Evolutionary conservation across 2,797 vertebrate genomes (phyloP).

Genomic region (Sebastes reedi): DNA sequence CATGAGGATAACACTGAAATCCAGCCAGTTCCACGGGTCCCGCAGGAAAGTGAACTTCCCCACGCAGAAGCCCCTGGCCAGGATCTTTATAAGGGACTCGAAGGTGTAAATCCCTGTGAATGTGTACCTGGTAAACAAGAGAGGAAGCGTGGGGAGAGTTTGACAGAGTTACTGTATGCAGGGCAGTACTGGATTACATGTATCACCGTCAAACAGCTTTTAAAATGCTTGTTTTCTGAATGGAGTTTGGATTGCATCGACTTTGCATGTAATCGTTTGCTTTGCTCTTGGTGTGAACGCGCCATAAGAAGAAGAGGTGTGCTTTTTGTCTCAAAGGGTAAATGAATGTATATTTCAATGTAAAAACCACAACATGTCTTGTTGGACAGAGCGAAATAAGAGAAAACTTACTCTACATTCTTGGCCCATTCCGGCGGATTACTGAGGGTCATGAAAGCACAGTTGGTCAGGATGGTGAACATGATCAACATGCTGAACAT

Average conservation of each 20-base stretch:
- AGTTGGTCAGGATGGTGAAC: slow-evolving; percentile 99
- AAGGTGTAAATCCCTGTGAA: slow-evolving; percentile 99
- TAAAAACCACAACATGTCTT: too few species aligned
- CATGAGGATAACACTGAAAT: slow-evolving; percentile 98
- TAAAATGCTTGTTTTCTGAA: too few species aligned
- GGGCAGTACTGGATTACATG: background rate
- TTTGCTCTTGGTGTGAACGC: too few species aligned
- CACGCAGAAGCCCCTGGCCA: slow-evolving; percentile 97
- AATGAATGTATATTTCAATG: background rate
- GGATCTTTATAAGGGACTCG: slow-evolving; percentile 97
- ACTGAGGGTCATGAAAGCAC: slow-evolving; percentile 98
- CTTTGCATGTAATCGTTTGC: too few species aligned
- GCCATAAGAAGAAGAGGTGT: too few species aligned
- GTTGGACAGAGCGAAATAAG: background rate
- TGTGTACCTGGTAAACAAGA: slow-evolving; percentile 86
- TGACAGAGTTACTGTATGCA: background rate
- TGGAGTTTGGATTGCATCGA: too few species aligned
- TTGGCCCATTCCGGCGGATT: slow-evolving; percentile 97
- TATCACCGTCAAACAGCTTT: background rate
- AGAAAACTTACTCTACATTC: slow-evolving; percentile 98
- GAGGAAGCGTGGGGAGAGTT: background rate
- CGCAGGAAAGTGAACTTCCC: slow-evolving; percentile 96
- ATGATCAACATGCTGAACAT: slow-evolving; percentile 99
- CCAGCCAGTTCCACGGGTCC: slow-evolving; percentile 99
- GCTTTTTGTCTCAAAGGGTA: background rate